Evolutionary conservation across 2,797 vertebrate genomes (phyloP), one percentile per base, ranked within the genome.

Genomic region (Enteromius trimaculatus): DNA sequence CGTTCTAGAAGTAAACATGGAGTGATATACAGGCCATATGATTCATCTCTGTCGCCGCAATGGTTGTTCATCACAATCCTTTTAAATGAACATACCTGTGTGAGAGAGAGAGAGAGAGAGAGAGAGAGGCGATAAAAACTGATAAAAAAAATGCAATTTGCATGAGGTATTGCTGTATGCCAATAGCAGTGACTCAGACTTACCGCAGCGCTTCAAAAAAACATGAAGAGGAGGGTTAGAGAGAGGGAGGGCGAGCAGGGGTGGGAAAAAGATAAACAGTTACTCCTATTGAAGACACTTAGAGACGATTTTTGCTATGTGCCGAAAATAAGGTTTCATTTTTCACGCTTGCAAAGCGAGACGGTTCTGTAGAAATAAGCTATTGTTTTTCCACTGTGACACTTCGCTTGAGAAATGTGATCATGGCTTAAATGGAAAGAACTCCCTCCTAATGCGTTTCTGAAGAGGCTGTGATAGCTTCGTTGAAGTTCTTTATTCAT

Each of bases 111-210:
- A 39, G 62, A 65, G 65, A 68, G 47, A 23, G 2, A 47, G 44
- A 31, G 88, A 86, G 80, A 81, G 6, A 4, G 65, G 60, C 1
- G 44, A 82, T 78, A 80, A 60, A 71, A 75, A 44, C 37, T 23
- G 77, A 84, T 42, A 42, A 85, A 42, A 42, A 44, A 53, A 79
- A 89, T 60, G 88, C 89, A 90, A 92, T 93, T 93, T 93, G 91
- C 92, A 92, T 94, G 88, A 92, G 85, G 86, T 88, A 84, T 85
- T 90, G 92, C 91, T 92, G 92, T 92, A 91, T 91, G 92, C 91
- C 91, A 92, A 91, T 89, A 91, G 90, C 79, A 83, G 91, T 90
- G 88, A 88, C 89, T 92, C 89, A 84, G 91, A 90, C 93, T 92
- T 92, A 91, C 92, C 89, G 89, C 62, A 82, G 47, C n/a, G 7